Conservation (phyloP, 2,113 vertebrate species). For the Dipodomys merriami region DNA sequence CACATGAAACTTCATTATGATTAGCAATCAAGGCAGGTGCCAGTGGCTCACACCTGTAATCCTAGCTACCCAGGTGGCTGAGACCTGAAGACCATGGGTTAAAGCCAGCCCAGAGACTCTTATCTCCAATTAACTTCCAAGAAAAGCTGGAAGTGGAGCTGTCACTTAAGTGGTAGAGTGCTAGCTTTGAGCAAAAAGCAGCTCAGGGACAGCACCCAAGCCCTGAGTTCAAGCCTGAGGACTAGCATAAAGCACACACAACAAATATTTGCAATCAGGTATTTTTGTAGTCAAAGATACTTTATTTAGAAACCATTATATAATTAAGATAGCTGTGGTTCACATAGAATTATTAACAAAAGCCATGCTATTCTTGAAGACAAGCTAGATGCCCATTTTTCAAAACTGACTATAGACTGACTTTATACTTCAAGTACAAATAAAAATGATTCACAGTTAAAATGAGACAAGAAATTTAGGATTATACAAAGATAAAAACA, state of each 20-base stretch:
- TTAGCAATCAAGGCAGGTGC: neutral
- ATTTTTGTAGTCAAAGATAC: no score
- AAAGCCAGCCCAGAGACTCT: no score
- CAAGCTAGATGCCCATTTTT: neutral
- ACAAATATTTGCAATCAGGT: no score
- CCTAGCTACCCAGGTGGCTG: no score
- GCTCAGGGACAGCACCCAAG: no score
- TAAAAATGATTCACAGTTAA: slow-evolving; percentile 10
- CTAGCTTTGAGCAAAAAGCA: no score
- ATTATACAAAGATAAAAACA: slow-evolving; percentile 1
- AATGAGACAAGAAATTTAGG: neutral
- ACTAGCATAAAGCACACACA: neutral
- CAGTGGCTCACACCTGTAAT: no score
- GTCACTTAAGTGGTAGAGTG: no score
- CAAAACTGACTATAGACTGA: neutral
- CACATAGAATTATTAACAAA: neutral
- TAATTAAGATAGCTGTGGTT: neutral
- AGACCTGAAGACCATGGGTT: no score
- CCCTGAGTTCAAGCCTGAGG: no score
- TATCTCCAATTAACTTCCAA: no score
- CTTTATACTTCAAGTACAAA: neutral
- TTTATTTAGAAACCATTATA: neutral
- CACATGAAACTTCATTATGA: neutral
- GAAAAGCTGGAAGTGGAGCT: no score
- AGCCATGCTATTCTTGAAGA: neutral